Evolutionary conservation across 1,140 invertebrate genomes (phyloP).

Genomic region (Solen grandis): DNA sequence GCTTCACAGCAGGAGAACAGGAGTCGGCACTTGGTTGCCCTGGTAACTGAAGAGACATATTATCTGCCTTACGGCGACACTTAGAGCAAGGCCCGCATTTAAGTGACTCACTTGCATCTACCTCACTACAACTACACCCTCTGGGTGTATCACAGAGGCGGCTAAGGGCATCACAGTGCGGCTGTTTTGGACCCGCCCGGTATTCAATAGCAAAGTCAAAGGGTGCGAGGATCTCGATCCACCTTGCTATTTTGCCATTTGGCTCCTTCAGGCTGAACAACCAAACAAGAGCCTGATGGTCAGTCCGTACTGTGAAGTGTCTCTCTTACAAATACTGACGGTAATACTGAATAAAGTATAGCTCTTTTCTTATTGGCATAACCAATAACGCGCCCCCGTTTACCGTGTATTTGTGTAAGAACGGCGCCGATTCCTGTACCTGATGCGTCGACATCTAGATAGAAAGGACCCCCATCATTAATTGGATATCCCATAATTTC

Average conservation of each 20-base stretch:
- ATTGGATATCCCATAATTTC: background rate
- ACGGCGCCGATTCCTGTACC: constrained; percentile 68
- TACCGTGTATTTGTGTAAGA: constrained; percentile 66
- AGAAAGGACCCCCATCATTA: constrained; percentile 58
- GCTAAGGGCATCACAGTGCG: constrained; percentile 64
- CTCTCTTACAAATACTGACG: constrained; percentile 56
- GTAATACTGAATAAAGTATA: constrained; percentile 45
- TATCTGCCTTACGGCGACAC: background rate
- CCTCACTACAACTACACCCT: background rate
- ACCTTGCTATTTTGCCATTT: constrained; percentile 60
- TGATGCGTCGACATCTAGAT: constrained; percentile 67
- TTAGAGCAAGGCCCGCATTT: background rate
- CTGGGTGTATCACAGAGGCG: constrained; percentile 22
- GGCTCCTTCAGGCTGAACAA: constrained; percentile 46
- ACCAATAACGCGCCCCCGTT: constrained; percentile 60
- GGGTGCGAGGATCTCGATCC: constrained; percentile 61
- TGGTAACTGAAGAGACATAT: background rate
- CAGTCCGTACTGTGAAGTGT: constrained; percentile 53
- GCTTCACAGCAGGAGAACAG: no score
- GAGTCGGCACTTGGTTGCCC: no score
- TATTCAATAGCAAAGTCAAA: constrained; percentile 68
- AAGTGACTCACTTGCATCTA: background rate
- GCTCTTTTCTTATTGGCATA: constrained; percentile 55
- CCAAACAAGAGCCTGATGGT: constrained; percentile 62
- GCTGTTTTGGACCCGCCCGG: no score